Evolutionary conservation across 2,113 vertebrate genomes (phyloP).

Genomic region (Gyps fulvus): DNA sequence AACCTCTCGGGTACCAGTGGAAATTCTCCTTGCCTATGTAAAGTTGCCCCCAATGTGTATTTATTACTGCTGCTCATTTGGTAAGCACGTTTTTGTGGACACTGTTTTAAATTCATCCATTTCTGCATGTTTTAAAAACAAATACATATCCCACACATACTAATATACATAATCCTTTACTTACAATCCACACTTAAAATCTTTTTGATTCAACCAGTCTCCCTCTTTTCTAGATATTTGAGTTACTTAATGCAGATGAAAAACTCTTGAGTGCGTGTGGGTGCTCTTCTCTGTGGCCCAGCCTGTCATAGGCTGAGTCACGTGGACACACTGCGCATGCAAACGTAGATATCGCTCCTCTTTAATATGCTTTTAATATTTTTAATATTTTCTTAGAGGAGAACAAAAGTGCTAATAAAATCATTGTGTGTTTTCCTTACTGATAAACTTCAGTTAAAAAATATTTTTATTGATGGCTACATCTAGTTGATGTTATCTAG

Average conservation of each 20-base stretch:
- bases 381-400: background rate
- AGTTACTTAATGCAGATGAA: background rate
- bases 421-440: background rate
- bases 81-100: background rate
- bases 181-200: background rate
- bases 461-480: background rate
- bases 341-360: background rate
- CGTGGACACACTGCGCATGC: fast-evolving
- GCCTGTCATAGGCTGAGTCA: background rate
- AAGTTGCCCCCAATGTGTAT: background rate
- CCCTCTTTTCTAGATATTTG: background rate
- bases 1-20: background rate
- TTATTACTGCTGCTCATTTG: background rate
- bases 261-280: background rate
- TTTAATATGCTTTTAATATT: background rate
- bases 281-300: background rate
- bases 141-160: background rate
- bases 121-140: background rate
- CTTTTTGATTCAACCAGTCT: background rate
- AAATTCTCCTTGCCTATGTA: background rate
- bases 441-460: background rate
- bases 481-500: background rate
- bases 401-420: background rate
- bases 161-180: background rate
- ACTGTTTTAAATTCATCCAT: background rate